Evolutionary conservation across 2,888 invertebrate species (phyloP).

Genomic region (Cephus spinipes): DNA sequence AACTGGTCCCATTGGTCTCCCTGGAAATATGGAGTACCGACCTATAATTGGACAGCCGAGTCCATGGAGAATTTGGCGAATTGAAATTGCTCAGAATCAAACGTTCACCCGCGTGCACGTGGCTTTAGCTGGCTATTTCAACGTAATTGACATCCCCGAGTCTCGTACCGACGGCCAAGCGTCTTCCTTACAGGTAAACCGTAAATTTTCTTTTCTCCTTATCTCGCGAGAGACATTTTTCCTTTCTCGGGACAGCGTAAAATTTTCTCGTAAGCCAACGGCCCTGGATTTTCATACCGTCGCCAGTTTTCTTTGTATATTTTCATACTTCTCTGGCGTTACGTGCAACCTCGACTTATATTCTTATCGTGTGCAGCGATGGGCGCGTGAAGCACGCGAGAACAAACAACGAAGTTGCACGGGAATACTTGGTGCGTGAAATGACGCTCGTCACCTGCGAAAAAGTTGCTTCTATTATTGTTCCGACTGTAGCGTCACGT

Average conservation of each 20-base stretch:
- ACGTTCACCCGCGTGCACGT: background rate
- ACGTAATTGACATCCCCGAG: background rate
- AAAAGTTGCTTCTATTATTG: no score
- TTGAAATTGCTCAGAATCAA: background rate
- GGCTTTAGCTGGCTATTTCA: background rate
- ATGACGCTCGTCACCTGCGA: background rate
- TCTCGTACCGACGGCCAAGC: background rate
- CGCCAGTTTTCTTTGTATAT: background rate
- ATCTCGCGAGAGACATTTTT: background rate
- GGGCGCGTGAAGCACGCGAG: background rate
- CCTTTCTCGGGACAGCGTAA: background rate
- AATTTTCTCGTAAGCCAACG: background rate
- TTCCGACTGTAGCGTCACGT: background rate
- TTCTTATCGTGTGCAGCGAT: background rate
- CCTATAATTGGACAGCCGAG: background rate
- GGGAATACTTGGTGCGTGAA: background rate
- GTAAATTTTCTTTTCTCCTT: background rate
- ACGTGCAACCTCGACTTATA: background rate
- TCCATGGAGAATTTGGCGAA: background rate
- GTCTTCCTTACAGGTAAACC: background rate
- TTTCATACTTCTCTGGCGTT: background rate
- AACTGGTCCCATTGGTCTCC: background rate
- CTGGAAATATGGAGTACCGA: background rate
- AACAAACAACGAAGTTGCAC: background rate
- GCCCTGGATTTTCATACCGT: background rate